phyloP scores from a whole-genome alignment of 2,113 vertebrate genomes.

The Monopterus albus region DNA sequence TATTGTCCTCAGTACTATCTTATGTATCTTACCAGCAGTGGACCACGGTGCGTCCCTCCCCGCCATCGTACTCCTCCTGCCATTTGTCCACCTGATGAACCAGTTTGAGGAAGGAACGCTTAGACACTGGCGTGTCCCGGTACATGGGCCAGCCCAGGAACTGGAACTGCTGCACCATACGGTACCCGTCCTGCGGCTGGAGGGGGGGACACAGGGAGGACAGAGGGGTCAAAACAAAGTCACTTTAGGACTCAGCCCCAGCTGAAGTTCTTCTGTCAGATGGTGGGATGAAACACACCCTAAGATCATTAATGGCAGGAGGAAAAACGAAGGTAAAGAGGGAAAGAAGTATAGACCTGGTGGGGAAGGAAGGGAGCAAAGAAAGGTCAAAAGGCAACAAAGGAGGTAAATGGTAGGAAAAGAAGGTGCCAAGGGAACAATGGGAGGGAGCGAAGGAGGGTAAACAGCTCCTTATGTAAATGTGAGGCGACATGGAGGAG shows the following conservation, averaged over 20 bases:
- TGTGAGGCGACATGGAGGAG: slow-evolving; percentile 28
- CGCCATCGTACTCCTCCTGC: slow-evolving; percentile 96
- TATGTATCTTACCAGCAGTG: slow-evolving; percentile 91
- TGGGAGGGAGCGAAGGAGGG: neutral
- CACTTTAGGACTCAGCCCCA: neutral
- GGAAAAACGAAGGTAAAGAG: too few species aligned
- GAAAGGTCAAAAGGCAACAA: too few species aligned
- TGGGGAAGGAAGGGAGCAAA: neutral
- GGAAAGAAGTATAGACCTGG: too few species aligned
- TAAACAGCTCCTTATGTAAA: slow-evolving; percentile 1
- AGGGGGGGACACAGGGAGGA: slow-evolving; percentile 1
- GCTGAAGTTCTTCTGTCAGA: too few species aligned
- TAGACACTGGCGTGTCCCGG: slow-evolving; percentile 92
- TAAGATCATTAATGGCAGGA: too few species aligned
- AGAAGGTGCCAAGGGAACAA: neutral
- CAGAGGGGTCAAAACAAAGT: slow-evolving; percentile 19
- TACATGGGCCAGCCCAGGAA: slow-evolving; percentile 98
- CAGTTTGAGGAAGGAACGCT: slow-evolving; percentile 96
- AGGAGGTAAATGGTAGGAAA: neutral
- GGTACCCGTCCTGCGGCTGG: slow-evolving; percentile 94
- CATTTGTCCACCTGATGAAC: slow-evolving; percentile 96
- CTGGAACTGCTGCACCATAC: slow-evolving; percentile 99
- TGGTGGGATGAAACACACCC: neutral
- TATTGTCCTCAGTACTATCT: neutral
- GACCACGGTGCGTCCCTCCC: slow-evolving; percentile 94